Evolutionary conservation across 2,797 vertebrate genomes (phyloP).

Genomic region (Tokudaia muenninki): DNA sequence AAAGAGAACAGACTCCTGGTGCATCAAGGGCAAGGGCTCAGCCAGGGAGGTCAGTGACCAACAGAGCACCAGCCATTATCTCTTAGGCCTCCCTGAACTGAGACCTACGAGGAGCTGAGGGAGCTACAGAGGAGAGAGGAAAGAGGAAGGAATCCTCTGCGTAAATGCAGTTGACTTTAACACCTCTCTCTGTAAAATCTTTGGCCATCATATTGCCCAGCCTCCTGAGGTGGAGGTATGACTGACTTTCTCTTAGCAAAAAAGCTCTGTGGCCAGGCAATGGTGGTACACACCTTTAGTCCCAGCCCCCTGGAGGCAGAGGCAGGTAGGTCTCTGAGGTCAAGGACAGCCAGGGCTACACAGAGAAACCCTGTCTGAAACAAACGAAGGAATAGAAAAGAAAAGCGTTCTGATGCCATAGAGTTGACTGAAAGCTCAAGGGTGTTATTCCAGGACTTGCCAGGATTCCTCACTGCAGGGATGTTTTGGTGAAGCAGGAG

Average conservation of each 20-base stretch:
- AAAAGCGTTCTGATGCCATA: background rate
- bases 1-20: background rate
- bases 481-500: background rate
- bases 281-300: background rate
- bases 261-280: background rate
- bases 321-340: background rate
- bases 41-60: background rate
- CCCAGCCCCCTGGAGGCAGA: background rate
- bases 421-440: background rate
- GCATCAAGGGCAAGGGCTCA: background rate
- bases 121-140: background rate
- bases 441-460: background rate
- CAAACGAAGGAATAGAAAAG: too few species aligned
- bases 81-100: background rate
- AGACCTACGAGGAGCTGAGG: background rate
- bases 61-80: fast-evolving
- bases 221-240: background rate
- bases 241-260: background rate
- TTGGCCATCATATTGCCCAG: background rate
- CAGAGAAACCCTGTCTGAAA: background rate
- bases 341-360: background rate
- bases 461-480: background rate
- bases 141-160: background rate
- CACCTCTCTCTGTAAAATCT: background rate
- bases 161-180: background rate